phyloP scores from a whole-genome alignment of 2,113 vertebrate species.

The Oreochromis niloticus region DNA sequence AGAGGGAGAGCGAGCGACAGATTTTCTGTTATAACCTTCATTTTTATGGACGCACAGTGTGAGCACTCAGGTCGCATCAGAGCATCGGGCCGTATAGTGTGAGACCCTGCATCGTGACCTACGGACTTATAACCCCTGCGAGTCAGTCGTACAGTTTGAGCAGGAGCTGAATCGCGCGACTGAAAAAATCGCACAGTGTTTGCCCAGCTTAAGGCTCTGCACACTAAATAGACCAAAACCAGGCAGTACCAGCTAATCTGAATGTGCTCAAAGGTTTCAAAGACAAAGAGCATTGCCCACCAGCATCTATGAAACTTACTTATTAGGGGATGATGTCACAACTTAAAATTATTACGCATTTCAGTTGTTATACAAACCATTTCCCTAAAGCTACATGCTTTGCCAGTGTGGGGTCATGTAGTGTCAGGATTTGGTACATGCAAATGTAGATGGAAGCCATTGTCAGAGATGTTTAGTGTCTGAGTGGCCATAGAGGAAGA shows the following conservation, averaged over 20 bases:
- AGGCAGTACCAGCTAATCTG: neutral
- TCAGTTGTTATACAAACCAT: neutral
- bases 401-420: neutral
- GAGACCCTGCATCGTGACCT: too few relatives aligned
- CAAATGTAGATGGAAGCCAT: neutral
- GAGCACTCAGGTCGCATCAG: too few relatives aligned
- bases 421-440: neutral
- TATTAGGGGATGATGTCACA: rapidly evolving
- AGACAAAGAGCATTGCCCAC: neutral
- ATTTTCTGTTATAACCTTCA: too few relatives aligned
- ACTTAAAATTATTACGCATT: neutral
- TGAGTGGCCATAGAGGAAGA: neutral
- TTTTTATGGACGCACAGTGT: too few relatives aligned
- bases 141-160: too few relatives aligned
- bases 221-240: neutral
- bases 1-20: too few relatives aligned
- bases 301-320: neutral
- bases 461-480: neutral
- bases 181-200: too few relatives aligned
- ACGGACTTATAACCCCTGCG: too few relatives aligned
- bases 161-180: too few relatives aligned
- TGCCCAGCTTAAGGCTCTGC: neutral
- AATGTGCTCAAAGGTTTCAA: neutral
- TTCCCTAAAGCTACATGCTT: neutral
- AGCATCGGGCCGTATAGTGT: too few relatives aligned